A percentile compares a stretch with the other conserved stretches of the same genome.
phyloP scores from a whole-genome alignment of 2,888 invertebrate genomes.

The Lycia hirtaria region DNA sequence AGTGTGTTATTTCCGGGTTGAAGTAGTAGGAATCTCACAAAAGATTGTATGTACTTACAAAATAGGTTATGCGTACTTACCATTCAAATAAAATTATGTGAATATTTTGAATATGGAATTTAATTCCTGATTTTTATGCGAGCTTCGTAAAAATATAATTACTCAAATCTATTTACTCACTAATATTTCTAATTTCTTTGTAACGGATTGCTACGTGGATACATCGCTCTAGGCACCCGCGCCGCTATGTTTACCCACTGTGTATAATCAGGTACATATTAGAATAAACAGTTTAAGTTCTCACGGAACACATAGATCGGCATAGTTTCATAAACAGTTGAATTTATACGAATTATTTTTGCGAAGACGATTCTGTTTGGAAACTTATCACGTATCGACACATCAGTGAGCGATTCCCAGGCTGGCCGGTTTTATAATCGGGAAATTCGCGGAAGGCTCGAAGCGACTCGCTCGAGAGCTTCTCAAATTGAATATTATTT shows the following conservation, averaged over 20 bases:
- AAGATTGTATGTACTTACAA: too few relatives aligned
- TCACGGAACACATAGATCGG: constrained; percentile 30
- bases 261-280: constrained; percentile 26
- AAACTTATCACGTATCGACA: constrained; percentile 61
- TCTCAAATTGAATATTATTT: constrained; percentile 34
- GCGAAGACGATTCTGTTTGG: constrained; percentile 49
- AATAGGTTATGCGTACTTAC: neutral
- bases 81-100: neutral
- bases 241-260: constrained; percentile 29
- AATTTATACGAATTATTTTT: constrained; percentile 42
- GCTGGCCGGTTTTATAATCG: constrained; percentile 69
- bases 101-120: neutral
- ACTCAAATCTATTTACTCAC: too few relatives aligned
- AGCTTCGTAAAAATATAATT: constrained; percentile 5
- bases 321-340: constrained; percentile 23
- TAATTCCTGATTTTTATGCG: too few relatives aligned
- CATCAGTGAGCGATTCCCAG: constrained; percentile 55
- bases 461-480: constrained; percentile 40
- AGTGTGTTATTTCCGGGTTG: neutral
- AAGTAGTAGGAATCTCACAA: too few relatives aligned
- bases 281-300: constrained; percentile 32
- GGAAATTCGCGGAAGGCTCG: constrained; percentile 75
- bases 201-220: constrained; percentile 44
- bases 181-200: constrained; percentile 35
- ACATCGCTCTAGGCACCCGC: constrained; percentile 41